A percentile compares a stretch with the other conserved stretches of the same genome.
Conservation (phyloP, 2,113 vertebrate species). For the Macrotus californicus region DNA sequence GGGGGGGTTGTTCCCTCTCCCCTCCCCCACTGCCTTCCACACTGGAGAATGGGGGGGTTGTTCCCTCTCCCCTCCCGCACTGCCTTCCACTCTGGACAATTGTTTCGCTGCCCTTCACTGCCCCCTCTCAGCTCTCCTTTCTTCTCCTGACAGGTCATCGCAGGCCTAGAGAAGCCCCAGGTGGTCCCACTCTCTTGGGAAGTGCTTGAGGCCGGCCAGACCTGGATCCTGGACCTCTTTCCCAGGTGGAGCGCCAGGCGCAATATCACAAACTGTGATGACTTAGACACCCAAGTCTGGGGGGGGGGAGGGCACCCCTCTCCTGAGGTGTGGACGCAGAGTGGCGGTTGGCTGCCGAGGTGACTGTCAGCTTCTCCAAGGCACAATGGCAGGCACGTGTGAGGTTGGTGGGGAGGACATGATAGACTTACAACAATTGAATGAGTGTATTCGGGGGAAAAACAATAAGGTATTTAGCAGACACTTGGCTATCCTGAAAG, state of each 20-base stretch:
- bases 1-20: background rate
- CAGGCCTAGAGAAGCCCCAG: rapidly evolving
- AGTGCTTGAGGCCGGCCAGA: background rate
- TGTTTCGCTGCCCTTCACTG: too few relatives aligned
- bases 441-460: too few relatives aligned
- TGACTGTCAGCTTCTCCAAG: too few relatives aligned
- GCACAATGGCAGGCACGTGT: too few relatives aligned
- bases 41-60: background rate
- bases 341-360: too few relatives aligned
- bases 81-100: background rate
- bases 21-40: background rate
- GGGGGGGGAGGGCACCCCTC: rapidly evolving
- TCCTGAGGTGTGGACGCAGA: background rate
- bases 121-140: background rate
- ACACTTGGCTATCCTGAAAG: too few relatives aligned
- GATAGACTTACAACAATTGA: too few relatives aligned
- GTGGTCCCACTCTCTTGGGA: rapidly evolving
- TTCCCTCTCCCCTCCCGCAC: background rate
- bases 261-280: background rate
- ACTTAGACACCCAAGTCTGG: background rate
- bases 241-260: too few relatives aligned
- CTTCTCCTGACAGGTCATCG: too few relatives aligned
- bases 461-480: too few relatives aligned
- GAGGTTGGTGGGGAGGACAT: too few relatives aligned
- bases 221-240: background rate